Base-by-base conservation (phyloP, 2,113 vertebrate species). In the Microcebus jonahi region DNA sequence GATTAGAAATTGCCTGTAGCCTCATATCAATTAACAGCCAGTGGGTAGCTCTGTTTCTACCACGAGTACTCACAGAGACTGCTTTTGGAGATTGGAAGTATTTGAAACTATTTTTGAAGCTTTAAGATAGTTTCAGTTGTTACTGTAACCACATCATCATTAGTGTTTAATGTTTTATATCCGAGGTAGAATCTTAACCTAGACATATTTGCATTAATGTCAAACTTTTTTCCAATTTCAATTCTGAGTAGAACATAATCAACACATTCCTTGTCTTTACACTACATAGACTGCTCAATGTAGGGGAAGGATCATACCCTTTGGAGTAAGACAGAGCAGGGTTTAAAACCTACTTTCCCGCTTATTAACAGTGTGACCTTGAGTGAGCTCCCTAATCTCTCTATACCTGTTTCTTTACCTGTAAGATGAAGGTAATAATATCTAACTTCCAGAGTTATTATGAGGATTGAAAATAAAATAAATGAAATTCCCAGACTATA, bases 211-310 rank as follows among this genome's bases (percentile, higher is more conserved):
- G 31, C 67, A 36, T 94, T 45, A 29, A 18, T 92, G 18, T 81
- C 17, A 79, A 91, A 95, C 20, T 73, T 23, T 10, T 86, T 94
- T 92, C 9, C 17, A n/a, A 65, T 73, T 96, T 82, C 20, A 92
- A 20, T 75, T 82, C 91, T 83, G 36, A 96, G 53, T 57, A 18
- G 89, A 34, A 68, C 34, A 18, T 75, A 67, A 63, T 71, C 53
- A 90, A 12, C 10, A 76, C 2, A 53, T 65, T 57, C 11, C 3
- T 31, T 65, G 12, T 31, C 27, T 85, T 68, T 57, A 67, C 23
- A 67, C 8, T 57, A 93, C 55, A 61, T 61, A 75, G 48, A 67
- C 14, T 59, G 27, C 6, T 59, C 39, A 7, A 90, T 68, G 34
- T 27, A 67, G 4, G 23, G 45, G 15, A 75, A 68, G 29, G 50